These are phyloP conservation scores for Phaethornis superciliosus DNA, from an alignment of 2,113 vertebrate species.

Conservation along the genomic window DNA sequence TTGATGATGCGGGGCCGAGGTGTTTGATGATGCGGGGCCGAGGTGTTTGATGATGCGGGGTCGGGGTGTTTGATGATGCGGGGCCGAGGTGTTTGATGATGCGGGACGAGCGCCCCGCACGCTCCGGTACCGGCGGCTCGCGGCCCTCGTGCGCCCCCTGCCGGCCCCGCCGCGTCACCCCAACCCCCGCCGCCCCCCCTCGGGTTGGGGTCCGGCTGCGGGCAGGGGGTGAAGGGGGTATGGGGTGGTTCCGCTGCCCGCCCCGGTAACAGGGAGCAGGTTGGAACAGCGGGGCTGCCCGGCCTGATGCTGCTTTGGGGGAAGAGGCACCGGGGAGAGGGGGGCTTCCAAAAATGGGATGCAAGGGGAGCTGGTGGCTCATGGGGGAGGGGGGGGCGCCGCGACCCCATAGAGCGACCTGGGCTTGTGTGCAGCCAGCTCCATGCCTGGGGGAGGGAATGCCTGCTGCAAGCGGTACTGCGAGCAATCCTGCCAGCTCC, in stretches of 20 bases:
- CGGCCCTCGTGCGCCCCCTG: constrained; percentile 36
- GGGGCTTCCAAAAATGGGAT: not conserved
- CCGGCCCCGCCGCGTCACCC: not conserved
- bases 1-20: too few relatives aligned
- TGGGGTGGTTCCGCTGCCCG: not conserved
- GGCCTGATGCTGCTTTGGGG: not conserved
- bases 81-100: too few relatives aligned
- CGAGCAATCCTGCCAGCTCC: not conserved
- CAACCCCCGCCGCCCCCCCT: too few relatives aligned
- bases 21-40: too few relatives aligned
- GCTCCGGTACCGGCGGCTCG: not conserved
- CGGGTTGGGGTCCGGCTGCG: too few relatives aligned
- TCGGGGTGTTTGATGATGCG: too few relatives aligned
- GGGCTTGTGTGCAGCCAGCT: not conserved
- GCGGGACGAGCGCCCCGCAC: not conserved
- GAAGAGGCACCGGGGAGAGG: not conserved
- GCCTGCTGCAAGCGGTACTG: too few relatives aligned
- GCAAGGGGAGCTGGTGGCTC: not conserved
- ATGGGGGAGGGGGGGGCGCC: rapidly evolving
- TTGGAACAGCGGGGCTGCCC: rapidly evolving
- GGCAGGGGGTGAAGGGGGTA: too few relatives aligned
- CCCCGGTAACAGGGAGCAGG: not conserved
- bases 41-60: too few relatives aligned
- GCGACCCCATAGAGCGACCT: rapidly evolving
- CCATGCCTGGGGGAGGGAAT: not conserved